Base-by-base conservation (phyloP, 2,113 vertebrate species). In the Nymphicus hollandicus region DNA sequence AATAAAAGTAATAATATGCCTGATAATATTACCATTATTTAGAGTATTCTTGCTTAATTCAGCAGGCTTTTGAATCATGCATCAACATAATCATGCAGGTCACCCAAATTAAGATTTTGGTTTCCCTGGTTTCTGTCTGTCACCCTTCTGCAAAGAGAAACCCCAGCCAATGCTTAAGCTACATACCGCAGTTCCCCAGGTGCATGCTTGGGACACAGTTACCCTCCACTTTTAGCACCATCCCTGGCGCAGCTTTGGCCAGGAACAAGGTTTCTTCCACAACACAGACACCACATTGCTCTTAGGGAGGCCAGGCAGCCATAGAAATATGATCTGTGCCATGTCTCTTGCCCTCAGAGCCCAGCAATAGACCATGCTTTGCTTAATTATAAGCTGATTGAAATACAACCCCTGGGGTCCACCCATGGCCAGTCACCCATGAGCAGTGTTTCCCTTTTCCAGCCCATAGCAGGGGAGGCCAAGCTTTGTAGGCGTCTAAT, bases 141-240 rank as follows among this genome's bases (percentile, higher is more conserved):
- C 56, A 37, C 27, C 49, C 20, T 72, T 72, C 10, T 68, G 60
- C 27, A 64, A 31, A 46, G 15, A 31, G 15, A 17, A 4, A 19
- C 11, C 44, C 29, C 61, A 49, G 17, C 17, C 22, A 27, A 12
- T 6, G 10, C 22, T 37, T 55, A 4, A 3, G 0, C 20, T 23
- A 8, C 53, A 39, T 39, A 9, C 60, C 16, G 35, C 24, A 5
- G 0, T 10, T 23, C 17, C 33, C 41, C 52, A 46, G 56, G 31
- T 17, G 6, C 29, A 1, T 7, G 5, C 16, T 52, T 39, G 41
- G 20, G 24, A 43, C 37, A 6, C 9, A 17, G 7, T 18, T 60
- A 35, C n/a, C 13, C 17, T 76, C 27, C 28, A 35, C 10, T 0
- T 1, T 7, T 23, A 35, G 11, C 68, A 22, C 23, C 1, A 0